Base-by-base conservation (phyloP, 2,888 invertebrate genomes). In the Drosophila multiciliata region DNA sequence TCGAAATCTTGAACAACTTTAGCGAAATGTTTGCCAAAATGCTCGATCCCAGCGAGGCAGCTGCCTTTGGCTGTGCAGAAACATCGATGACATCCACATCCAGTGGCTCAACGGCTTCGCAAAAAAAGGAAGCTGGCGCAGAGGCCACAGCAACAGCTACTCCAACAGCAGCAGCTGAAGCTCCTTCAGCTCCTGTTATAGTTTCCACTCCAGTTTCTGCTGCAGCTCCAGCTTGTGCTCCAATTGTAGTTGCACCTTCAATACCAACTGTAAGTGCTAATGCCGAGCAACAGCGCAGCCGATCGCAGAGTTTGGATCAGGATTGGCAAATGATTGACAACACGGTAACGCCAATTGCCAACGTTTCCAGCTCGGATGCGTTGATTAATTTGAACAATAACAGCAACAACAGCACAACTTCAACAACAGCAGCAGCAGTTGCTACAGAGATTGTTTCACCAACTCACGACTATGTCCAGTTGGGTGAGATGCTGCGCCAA, bases 11-110 rank as follows among this genome's bases (percentile, higher is more conserved):
- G 23, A 93, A 91, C 54, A 93, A 92, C 66, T 92, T 93, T 40
- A 92, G 91, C 57, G 91, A 92, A 78, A 92, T 93, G 91, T 92
- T 93, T 60, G 90, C 91, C 42, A 93, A 92, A 79, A 91, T 93
- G 75, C 80, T 93, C 29, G 93, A 92, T 75, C 92, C 93, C 3
- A 74, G 80, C 52, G 91, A 90, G 33, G 62, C 65, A 35, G 80
- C 76, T 49, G 62, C 80, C 12, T 75, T 77, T 45, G 77, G 80
- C 3, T 66, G 53, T 45, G 58, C 67, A 11, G 82, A 75, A 9
- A 66, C 58, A 0, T 67, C 82, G 17, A 67, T 72, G 72, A 23
- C 50, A 1, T 45, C 45, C 8, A 8, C 45, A 45, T 66, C 80
- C 7, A 40, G 11, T 48, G 32, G 6, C 29, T 76, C 77, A 0